phyloP scores from a whole-genome alignment of 2,113 vertebrate species.

The Seriola dumerili region DNA sequence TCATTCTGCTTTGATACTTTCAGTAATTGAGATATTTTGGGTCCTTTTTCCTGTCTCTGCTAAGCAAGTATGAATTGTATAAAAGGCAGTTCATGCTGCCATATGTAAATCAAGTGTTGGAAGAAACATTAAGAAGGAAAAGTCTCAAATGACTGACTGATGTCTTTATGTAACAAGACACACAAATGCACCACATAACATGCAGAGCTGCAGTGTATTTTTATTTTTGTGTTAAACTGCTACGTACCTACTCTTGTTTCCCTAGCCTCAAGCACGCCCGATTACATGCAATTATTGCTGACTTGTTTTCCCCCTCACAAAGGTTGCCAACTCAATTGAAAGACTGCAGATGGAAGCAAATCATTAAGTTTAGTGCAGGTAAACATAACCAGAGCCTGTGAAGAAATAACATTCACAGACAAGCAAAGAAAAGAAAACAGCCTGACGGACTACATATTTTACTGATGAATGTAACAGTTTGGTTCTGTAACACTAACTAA shows the following conservation, averaged over 20 bases:
- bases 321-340: conserved; percentile 40
- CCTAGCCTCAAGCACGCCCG: conserved; percentile 27
- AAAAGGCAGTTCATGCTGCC: not conserved
- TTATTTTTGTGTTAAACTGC: not conserved
- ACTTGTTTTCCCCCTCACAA: conserved; percentile 18
- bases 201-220: not conserved
- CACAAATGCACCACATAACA: not conserved
- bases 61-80: not conserved
- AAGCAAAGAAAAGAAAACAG: conserved; percentile 7
- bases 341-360: conserved; percentile 66
- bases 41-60: too few relatives aligned
- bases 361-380: conserved; percentile 62
- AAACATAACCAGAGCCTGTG: conserved; percentile 18
- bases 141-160: not conserved
- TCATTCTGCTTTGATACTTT: too few relatives aligned
- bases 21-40: too few relatives aligned
- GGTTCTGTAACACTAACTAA: too few relatives aligned
- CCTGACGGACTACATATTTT: not conserved
- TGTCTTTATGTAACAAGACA: not conserved
- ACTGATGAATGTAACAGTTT: too few relatives aligned
- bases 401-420: conserved; percentile 7
- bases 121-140: not conserved
- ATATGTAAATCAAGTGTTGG: too few relatives aligned
- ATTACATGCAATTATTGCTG: conserved; percentile 55
- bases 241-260: conserved; percentile 24